phyloP scores from a whole-genome alignment of 2,797 vertebrate species.

The Austrolebias charrua region DNA sequence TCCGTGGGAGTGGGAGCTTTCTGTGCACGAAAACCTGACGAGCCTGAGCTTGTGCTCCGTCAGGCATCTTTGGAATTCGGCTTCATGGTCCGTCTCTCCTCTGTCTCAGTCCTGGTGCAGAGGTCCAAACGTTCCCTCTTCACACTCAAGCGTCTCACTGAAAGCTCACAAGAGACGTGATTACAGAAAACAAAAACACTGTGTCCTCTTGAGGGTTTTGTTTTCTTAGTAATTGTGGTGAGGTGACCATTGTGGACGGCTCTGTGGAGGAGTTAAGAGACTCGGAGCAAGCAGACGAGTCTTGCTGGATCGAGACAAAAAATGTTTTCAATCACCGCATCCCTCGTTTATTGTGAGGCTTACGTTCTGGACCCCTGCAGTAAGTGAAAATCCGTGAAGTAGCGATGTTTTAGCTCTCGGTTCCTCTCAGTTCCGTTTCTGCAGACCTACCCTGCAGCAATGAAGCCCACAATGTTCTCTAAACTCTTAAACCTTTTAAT shows the following conservation, averaged over 20 bases:
- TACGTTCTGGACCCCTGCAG: too few species aligned
- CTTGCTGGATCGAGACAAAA: background rate
- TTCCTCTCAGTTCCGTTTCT: too few species aligned
- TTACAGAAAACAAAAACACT: conserved; percentile 42
- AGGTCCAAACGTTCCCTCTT: conserved; percentile 41
- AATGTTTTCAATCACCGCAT: too few species aligned
- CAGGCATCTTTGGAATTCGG: conserved; percentile 77
- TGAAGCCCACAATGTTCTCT: too few species aligned
- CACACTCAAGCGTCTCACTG: conserved; percentile 40
- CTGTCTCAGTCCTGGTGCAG: conserved; percentile 19
- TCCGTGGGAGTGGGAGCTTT: conserved; percentile 53
- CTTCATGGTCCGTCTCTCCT: conserved; percentile 33
- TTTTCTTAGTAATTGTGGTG: conserved; percentile 41
- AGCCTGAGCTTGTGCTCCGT: conserved; percentile 65
- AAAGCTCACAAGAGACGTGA: conserved; percentile 48
- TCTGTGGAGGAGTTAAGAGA: conserved; percentile 33
- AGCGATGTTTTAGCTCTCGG: too few species aligned
- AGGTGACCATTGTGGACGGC: conserved; percentile 31
- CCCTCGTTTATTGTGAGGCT: too few species aligned
- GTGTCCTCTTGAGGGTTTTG: conserved; percentile 40
- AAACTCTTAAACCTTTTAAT: too few species aligned
- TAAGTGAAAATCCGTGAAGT: too few species aligned
- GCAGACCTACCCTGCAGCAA: too few species aligned
- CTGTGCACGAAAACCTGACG: conserved; percentile 50
- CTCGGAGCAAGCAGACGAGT: conserved; percentile 11